Evolutionary conservation across 2,888 invertebrate species (phyloP).

Genomic region (Ametastegia equiseti): DNA sequence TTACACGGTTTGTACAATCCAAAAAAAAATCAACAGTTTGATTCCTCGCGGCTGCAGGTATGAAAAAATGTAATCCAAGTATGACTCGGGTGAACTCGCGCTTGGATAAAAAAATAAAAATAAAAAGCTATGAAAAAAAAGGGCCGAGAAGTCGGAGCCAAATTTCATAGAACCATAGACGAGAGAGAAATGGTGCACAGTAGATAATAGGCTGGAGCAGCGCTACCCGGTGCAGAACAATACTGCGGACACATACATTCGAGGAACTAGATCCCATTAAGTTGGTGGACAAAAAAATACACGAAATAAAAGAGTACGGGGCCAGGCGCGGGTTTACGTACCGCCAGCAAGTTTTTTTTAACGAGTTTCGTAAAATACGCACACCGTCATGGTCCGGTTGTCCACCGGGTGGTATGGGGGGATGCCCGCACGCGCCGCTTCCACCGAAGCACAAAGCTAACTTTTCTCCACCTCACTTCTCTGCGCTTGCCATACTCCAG

Average conservation of each 20-base stretch:
- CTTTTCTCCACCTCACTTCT: constrained; percentile 28
- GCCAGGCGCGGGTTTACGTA: constrained; percentile 48
- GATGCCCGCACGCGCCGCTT: constrained; percentile 44
- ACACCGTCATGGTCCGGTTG: constrained; percentile 50
- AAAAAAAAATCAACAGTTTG: not conserved
- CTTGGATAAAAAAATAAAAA: not conserved
- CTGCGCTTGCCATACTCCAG: not conserved
- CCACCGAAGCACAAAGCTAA: constrained; percentile 26
- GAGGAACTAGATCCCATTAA: constrained; percentile 52
- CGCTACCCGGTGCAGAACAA: constrained; percentile 46
- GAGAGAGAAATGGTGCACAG: constrained; percentile 29
- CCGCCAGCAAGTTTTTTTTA: constrained; percentile 47
- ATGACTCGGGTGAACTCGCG: constrained; percentile 29
- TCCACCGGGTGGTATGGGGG: constrained; percentile 31
- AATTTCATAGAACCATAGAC: constrained; percentile 38
- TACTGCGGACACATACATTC: constrained; percentile 47
- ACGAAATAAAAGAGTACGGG: constrained; percentile 42
- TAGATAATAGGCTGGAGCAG: constrained; percentile 38
- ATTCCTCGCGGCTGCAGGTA: not conserved
- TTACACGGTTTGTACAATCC: not conserved
- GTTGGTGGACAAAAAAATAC: constrained; percentile 38
- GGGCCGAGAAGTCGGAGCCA: not conserved
- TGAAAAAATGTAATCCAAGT: not conserved
- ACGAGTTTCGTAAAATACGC: constrained; percentile 52
- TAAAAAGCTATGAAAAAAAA: not conserved